Evolutionary conservation across 2,888 invertebrate genomes (phyloP).

Genomic region (Eledone cirrhosa): DNA sequence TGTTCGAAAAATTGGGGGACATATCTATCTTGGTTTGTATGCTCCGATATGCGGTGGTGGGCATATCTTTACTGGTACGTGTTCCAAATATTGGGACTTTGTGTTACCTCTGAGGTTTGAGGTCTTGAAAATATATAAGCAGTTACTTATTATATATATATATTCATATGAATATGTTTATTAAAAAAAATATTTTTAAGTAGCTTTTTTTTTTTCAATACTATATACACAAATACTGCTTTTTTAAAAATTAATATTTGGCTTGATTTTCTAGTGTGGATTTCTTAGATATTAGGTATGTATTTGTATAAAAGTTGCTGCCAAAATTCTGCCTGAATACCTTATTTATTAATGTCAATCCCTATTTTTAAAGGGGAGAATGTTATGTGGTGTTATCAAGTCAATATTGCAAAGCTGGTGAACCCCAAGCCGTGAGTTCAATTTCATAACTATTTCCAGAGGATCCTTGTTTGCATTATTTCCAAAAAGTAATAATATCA

Average conservation of each 20-base stretch:
- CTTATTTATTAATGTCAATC: conserved; percentile 38
- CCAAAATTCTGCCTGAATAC: conserved; percentile 22
- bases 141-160: too few relatives aligned
- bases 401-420: conserved; percentile 56
- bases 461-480: conserved; percentile 28
- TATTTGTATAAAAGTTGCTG: conserved; percentile 29
- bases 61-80: too few relatives aligned
- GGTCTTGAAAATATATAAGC: too few relatives aligned
- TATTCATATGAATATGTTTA: too few relatives aligned
- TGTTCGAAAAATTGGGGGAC: too few relatives aligned
- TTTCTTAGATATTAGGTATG: conserved; percentile 27
- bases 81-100: too few relatives aligned
- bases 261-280: conserved; percentile 26
- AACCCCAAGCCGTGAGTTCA: conserved; percentile 62
- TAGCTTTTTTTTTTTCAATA: too few relatives aligned
- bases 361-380: conserved; percentile 63
- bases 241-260: conserved; percentile 20
- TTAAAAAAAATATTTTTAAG: too few relatives aligned
- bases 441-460: conserved; percentile 33
- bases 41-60: too few relatives aligned
- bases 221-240: background rate
- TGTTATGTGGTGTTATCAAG: conserved; percentile 59
- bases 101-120: too few relatives aligned
- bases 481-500: conserved; percentile 16
- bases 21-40: too few relatives aligned